Evolutionary conservation across 2,888 invertebrate species (phyloP).

Genomic region (Stenodema calcarata): DNA sequence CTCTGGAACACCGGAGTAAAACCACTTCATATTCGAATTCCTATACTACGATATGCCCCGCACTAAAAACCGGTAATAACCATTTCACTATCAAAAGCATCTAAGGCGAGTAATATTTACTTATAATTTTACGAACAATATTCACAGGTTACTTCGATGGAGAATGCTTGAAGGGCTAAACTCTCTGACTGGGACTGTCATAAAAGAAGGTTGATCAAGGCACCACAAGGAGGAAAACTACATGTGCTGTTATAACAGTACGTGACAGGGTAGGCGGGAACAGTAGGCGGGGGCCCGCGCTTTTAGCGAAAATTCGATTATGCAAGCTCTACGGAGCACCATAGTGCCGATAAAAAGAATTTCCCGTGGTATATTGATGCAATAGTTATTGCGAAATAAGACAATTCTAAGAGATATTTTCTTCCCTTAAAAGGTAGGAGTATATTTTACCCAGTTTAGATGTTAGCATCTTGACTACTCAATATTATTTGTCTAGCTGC

Average conservation of each 20-base stretch:
- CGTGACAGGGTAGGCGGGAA: neutral
- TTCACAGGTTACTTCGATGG: slow-evolving; percentile 30
- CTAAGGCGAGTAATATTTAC: neutral
- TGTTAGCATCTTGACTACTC: no score
- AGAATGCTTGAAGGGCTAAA: slow-evolving; percentile 31
- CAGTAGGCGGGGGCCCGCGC: neutral
- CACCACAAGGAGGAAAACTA: neutral
- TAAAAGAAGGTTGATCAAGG: neutral
- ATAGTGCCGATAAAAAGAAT: no score
- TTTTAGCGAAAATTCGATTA: no score
- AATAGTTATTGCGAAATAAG: no score
- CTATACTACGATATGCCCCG: neutral
- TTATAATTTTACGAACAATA: neutral
- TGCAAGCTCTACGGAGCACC: no score
- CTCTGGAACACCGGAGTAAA: neutral
- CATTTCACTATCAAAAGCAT: neutral
- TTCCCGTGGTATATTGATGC: no score
- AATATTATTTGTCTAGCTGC: no score
- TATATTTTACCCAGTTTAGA: no score
- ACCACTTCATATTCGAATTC: neutral
- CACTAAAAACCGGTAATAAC: neutral
- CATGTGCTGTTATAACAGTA: neutral
- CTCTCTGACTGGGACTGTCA: slow-evolving; percentile 32
- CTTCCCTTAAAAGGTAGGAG: no score
- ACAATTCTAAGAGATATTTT: no score